A percentile compares a stretch with the other conserved stretches of the same genome.
Evolutionary conservation across 2,113 vertebrate species (phyloP).

Genomic region (Gobio gobio): DNA sequence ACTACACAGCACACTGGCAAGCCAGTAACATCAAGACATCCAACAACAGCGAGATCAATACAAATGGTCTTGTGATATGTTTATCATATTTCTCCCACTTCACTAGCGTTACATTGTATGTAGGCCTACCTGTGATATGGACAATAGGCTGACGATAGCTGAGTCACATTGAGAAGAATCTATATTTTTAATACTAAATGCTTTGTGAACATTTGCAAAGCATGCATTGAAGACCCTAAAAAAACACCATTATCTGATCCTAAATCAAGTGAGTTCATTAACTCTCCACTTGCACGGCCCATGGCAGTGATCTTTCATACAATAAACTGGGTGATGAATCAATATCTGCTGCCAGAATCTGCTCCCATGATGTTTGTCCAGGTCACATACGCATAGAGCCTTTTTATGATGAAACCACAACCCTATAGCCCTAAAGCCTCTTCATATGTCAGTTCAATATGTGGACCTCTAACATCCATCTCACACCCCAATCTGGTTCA

Average conservation of each 20-base stretch:
- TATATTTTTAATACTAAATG: neutral
- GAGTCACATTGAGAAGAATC: neutral
- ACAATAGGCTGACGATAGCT: neutral
- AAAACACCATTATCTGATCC: neutral
- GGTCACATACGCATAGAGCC: neutral
- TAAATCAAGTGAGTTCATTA: constrained; percentile 11
- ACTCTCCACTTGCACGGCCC: neutral
- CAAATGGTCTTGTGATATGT: neutral
- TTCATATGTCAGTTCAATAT: constrained; percentile 10
- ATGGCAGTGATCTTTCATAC: neutral
- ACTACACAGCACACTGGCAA: neutral
- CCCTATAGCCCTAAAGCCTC: neutral
- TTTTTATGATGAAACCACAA: neutral
- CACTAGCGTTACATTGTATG: neutral
- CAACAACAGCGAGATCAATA: constrained; percentile 21
- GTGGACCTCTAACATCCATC: neutral
- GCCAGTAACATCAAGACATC: constrained; percentile 13
- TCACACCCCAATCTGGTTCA: neutral
- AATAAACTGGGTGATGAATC: neutral
- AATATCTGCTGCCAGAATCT: neutral
- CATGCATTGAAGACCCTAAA: neutral
- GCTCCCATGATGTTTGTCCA: neutral
- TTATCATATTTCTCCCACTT: neutral
- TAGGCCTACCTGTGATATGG: neutral
- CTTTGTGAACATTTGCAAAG: neutral